phyloP scores from a whole-genome alignment of 2,797 vertebrate genomes.

The Helostoma temminkii region DNA sequence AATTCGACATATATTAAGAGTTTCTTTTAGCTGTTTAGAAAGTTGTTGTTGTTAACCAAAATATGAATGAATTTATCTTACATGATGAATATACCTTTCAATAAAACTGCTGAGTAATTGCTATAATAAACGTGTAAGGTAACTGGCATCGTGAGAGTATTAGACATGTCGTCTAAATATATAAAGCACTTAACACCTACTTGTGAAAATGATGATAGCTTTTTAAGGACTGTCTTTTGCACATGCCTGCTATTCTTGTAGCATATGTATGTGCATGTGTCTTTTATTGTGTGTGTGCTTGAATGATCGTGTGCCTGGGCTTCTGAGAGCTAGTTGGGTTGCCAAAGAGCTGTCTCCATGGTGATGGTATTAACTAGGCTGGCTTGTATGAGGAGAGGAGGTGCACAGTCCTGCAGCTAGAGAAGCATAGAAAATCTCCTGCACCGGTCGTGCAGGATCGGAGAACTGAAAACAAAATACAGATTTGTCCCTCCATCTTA shows the following conservation, averaged over 20 bases:
- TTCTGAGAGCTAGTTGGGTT: conserved; percentile 73
- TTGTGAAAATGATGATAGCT: conserved; percentile 63
- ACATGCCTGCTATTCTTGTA: conserved; percentile 64
- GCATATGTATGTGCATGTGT: conserved; percentile 55
- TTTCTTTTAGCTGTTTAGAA: background rate
- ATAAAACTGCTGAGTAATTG: conserved; percentile 30
- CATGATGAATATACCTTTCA: conserved; percentile 5
- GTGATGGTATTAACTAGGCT: conserved; percentile 81
- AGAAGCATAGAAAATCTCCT: conserved; percentile 66
- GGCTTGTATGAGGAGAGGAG: conserved; percentile 72
- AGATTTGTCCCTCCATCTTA: conserved; percentile 51
- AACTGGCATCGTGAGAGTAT: conserved; percentile 24
- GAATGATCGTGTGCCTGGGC: conserved; percentile 68
- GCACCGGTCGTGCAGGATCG: conserved; percentile 54
- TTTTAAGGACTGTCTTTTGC: conserved; percentile 49
- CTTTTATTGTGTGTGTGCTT: conserved; percentile 61
- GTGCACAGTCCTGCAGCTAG: conserved; percentile 62
- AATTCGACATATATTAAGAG: background rate
- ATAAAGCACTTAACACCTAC: conserved; percentile 57
- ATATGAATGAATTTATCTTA: background rate
- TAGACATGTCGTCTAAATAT: conserved; percentile 36
- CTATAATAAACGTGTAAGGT: conserved; percentile 20
- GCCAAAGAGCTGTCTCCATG: conserved; percentile 83
- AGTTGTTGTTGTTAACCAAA: background rate
- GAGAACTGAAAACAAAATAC: conserved; percentile 57